A percentile compares a stretch with the other conserved stretches of the same genome.
These are phyloP conservation scores for Pungitius pungitius DNA, from an alignment of 2,113 vertebrate genomes.

Conservation along the genomic window DNA sequence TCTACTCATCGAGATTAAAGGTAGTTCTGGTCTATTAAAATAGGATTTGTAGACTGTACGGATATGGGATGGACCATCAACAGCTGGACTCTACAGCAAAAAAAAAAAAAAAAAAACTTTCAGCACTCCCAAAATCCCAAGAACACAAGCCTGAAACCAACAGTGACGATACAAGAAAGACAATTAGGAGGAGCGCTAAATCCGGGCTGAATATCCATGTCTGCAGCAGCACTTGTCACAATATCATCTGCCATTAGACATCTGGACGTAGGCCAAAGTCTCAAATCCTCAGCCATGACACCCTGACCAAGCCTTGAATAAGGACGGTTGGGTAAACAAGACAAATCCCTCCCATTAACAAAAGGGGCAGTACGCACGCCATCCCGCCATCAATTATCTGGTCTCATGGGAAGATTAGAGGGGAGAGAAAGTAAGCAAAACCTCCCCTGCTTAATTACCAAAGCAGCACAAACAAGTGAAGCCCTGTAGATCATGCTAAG, in stretches of 20 bases:
- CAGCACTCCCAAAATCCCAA: slow-evolving; percentile 11
- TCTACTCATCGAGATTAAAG: too few relatives aligned
- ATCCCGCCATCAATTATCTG: slow-evolving; percentile 77
- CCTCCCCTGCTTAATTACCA: slow-evolving; percentile 72
- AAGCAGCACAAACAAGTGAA: slow-evolving; percentile 71
- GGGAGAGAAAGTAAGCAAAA: slow-evolving; percentile 55
- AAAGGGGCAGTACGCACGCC: slow-evolving; percentile 55
- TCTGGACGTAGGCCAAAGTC: slow-evolving; percentile 31
- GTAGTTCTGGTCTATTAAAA: neutral
- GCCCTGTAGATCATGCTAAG: slow-evolving; percentile 62
- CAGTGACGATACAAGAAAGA: slow-evolving; percentile 16
- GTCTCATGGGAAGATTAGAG: slow-evolving; percentile 75
- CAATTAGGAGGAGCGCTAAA: slow-evolving; percentile 26
- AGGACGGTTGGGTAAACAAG: slow-evolving; percentile 68
- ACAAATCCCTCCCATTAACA: slow-evolving; percentile 75
- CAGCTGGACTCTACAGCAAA: neutral
- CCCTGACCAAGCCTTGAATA: slow-evolving; percentile 43
- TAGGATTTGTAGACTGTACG: neutral
- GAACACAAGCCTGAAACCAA: slow-evolving; percentile 31
- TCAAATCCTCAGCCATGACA: slow-evolving; percentile 32
- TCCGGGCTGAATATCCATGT: slow-evolving; percentile 30
- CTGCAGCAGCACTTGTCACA: slow-evolving; percentile 30
- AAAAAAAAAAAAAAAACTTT: too few relatives aligned
- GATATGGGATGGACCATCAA: neutral
- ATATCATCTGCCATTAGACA: slow-evolving; percentile 39